Evolutionary conservation across 2,113 vertebrate species (phyloP).

Genomic region (Cranoglanis bouderius): DNA sequence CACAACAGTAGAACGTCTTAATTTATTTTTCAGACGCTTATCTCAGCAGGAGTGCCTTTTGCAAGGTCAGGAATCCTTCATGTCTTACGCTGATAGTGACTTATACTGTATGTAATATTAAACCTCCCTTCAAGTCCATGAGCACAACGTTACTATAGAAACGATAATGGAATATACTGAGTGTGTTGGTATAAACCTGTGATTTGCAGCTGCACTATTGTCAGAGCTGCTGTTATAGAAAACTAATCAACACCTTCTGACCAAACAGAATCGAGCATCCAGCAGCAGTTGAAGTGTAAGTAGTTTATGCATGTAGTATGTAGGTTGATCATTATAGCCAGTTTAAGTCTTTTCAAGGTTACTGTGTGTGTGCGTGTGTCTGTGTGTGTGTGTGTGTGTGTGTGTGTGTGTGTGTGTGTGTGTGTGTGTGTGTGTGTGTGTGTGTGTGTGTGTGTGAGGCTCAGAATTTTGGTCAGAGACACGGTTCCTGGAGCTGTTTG

Average conservation of each 20-base stretch:
- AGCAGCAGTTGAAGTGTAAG: too few species aligned
- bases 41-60: neutral
- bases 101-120: neutral
- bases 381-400: too few species aligned
- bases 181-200: neutral
- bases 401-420: neutral
- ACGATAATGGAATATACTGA: neutral
- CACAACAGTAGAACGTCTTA: neutral
- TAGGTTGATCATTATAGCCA: neutral
- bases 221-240: neutral
- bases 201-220: neutral
- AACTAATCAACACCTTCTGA: neutral
- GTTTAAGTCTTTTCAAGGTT: constrained; percentile 13
- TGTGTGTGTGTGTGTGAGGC: neutral
- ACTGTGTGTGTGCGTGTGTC: neutral
- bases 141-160: neutral
- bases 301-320: neutral
- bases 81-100: neutral
- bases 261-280: neutral
- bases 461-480: neutral
- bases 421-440: neutral
- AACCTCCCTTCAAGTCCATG: neutral
- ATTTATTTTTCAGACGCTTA: neutral
- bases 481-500: neutral
- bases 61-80: constrained; percentile 13